Percentiles rank a stretch among this genome's conserved stretches.
These are phyloP conservation scores for Patella ulyssiponensis DNA, from an alignment of 2,888 invertebrate species.

Conservation along the genomic window DNA sequence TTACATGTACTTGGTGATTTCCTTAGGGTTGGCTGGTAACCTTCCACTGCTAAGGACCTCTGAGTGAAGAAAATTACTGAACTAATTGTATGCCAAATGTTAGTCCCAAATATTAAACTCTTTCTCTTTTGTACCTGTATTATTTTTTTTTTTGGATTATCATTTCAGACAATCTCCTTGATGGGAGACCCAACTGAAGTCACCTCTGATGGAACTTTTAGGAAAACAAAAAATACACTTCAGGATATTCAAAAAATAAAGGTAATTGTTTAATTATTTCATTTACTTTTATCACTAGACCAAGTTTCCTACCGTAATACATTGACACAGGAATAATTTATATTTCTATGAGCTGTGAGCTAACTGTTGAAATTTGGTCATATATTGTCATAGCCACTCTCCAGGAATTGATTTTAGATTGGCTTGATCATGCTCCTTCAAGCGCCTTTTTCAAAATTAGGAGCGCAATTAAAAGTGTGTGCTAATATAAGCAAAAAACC, in stretches of 20 bases:
- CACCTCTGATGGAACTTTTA: slow-evolving; percentile 22
- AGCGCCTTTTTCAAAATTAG: too few relatives aligned
- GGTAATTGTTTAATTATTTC: slow-evolving; percentile 32
- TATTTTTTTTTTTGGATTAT: background rate
- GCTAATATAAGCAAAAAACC: too few relatives aligned
- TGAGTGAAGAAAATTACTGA: background rate
- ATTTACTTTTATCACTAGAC: background rate
- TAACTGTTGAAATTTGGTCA: too few relatives aligned
- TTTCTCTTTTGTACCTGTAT: background rate
- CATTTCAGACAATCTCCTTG: slow-evolving; percentile 47
- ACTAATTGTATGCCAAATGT: background rate
- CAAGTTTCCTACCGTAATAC: background rate
- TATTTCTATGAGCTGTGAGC: background rate
- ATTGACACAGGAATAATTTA: background rate
- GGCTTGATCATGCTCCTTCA: too few relatives aligned
- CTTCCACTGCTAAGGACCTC: too few relatives aligned
- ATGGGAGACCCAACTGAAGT: slow-evolving; percentile 30
- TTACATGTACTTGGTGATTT: too few relatives aligned
- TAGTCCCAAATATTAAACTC: background rate
- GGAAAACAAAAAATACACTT: slow-evolving; percentile 44
- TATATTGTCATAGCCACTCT: too few relatives aligned
- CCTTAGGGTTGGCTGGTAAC: too few relatives aligned
- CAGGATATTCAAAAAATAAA: slow-evolving; percentile 57
- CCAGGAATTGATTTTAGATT: too few relatives aligned
- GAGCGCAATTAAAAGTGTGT: too few relatives aligned